phyloP scores from a whole-genome alignment of 2,797 vertebrate species.

The Leuciscus waleckii region DNA sequence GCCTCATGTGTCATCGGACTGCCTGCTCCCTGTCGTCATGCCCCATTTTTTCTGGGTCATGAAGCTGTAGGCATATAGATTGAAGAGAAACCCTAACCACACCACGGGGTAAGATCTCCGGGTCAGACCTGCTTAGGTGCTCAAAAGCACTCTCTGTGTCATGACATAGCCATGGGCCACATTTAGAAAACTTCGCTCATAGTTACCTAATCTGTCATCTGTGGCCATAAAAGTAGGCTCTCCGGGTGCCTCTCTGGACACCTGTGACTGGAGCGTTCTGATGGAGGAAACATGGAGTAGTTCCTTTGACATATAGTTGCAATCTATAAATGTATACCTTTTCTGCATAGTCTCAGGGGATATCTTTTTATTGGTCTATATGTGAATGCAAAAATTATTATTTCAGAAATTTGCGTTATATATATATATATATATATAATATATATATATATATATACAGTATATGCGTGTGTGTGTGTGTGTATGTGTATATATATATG shows the following conservation, averaged over 20 bases:
- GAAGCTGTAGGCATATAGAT: slow-evolving; percentile 42
- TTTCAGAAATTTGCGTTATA: neutral
- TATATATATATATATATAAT: too few relatives aligned
- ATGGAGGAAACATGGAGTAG: slow-evolving; percentile 47
- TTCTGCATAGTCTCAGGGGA: neutral
- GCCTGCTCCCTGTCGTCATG: slow-evolving; percentile 58
- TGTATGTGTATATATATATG: too few relatives aligned
- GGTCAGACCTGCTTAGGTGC: slow-evolving; percentile 57
- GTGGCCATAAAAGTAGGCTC: slow-evolving; percentile 63
- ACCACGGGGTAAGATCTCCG: slow-evolving; percentile 55
- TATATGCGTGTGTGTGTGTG: too few relatives aligned
- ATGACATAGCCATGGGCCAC: slow-evolving; percentile 65
- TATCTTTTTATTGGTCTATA: neutral
- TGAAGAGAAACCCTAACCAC: slow-evolving; percentile 60
- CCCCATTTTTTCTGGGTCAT: slow-evolving; percentile 56
- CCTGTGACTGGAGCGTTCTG: slow-evolving; percentile 61
- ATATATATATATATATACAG: too few relatives aligned
- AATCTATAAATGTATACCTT: neutral
- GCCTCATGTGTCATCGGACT: slow-evolving; percentile 53
- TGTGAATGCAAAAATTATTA: neutral
- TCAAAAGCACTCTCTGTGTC: slow-evolving; percentile 58
- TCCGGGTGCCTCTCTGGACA: slow-evolving; percentile 61
- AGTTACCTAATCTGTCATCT: slow-evolving; percentile 68
- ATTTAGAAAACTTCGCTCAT: slow-evolving; percentile 72
- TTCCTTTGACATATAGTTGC: neutral